Base-by-base conservation (phyloP, 2,797 vertebrate species). In the Pyrrhura leucotis region DNA sequence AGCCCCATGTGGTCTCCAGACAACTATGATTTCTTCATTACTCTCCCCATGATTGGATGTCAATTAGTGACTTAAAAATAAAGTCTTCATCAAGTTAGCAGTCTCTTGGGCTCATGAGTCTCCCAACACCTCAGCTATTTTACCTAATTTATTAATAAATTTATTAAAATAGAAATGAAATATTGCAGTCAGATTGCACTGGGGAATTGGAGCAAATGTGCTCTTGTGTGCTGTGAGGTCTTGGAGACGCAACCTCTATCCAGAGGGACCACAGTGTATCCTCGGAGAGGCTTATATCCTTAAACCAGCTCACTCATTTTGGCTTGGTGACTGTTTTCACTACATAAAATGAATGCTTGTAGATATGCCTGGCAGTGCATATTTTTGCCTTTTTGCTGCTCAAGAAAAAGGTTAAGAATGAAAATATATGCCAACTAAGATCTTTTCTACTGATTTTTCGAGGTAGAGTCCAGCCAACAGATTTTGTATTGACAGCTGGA, bases 401-500 rank as follows among this genome's bases (percentile, higher is more conserved):
- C 51, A 58, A 28, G 61, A 40, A 62, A 90, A 97, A 95, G 95
- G 87, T 93, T 88, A 92, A 76, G 71, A 67, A 47, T 0, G 3
- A 90, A 83, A 92, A 88, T 66, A 92, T 44, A 72, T 97, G 92
- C 88, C 82, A 86, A 9, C 81, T 93, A 89, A 94, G 81, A 53
- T 90, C 23, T 97, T 97, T 88, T 63, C 71, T 78, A 33, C 53
- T 78, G 47, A 69, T 89, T 69, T 85, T 93, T 72, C 21, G 45
- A 67, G 85, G 56, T 19, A 61, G 73, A 88, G 86, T 83, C 96
- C 86, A 84, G 80, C 77, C 0, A 29, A 90, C 91, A 90, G 74
- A 44, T 82, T 93, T 71, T 85, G 42, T 90, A 88, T 91, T 92
- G 93, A 95, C 95, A 97, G 62, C 88, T 95, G 92, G 66, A 42